Evolutionary conservation across 2,113 vertebrate species (phyloP), one percentile per base, ranked within the genome.

Genomic region (Heterotilapia buettikoferi): DNA sequence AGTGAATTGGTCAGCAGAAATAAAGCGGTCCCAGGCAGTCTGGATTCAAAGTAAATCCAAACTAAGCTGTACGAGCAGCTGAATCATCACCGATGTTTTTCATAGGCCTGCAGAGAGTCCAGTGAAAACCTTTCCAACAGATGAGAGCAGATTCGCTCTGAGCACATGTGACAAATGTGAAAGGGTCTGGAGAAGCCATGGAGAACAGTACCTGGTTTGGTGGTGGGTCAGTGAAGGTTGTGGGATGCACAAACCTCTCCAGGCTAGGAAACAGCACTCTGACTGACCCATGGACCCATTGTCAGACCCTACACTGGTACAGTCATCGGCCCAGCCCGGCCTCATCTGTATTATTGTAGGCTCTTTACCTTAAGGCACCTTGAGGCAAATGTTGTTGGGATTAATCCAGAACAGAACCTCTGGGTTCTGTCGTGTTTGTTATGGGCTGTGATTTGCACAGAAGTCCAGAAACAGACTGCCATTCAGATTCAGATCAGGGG

Each of bases 401-500:
- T 36, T 36, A 2, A 36, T 66, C 31, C 61, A 66, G 14, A 61
- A 5, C 31, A n/a, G 61, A 66, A 36, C 31, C 31, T 66, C 61
- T 36, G 61, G 59, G 31, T 36, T 66, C 31, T 66, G 18, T 5
- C 2, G 1, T 66, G 61, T 63, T 3, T 63, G 59, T 40, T 40
- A 40, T 40, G 38, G 9, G 38, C 36, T 38, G 36, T 38, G 36
- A 38, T 38, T 38, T 38, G 36, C 36, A 38, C 36, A 38, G 8
- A 38, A 9, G 36, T 66, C 31, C 61, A n/a, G 2, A 13, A 66
- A 38, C 33, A 38, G 33, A 66, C 61, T n/a, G 18, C 18, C 61
- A 38, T n/a, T 66, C 61, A 66, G 31, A 66, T 66, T 66, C 31
- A 66, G 61, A 66, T 66, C 61, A 66, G 61, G 18, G 61, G 61